phyloP scores from a whole-genome alignment of 2,888 invertebrate genomes.

The Campoletis raptor region DNA sequence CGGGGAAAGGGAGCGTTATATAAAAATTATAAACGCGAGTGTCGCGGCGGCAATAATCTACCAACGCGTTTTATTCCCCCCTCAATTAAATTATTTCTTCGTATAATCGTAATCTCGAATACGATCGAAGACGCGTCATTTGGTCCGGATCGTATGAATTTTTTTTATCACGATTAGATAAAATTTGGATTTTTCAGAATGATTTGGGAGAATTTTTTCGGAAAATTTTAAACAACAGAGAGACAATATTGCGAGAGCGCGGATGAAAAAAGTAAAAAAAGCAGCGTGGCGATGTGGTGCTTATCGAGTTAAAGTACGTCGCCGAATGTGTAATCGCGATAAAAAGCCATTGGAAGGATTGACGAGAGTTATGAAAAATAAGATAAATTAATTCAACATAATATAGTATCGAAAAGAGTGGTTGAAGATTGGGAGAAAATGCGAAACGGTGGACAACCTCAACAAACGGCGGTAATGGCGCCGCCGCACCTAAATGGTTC shows the following conservation, averaged over 20 bases:
- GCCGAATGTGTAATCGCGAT: slow-evolving; percentile 11
- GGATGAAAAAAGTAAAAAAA: not conserved
- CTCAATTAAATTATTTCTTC: not conserved
- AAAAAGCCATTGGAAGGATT: not conserved
- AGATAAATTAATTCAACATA: not conserved
- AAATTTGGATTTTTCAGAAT: too few relatives aligned
- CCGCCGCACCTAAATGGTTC: slow-evolving; percentile 85
- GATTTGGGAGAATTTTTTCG: too few relatives aligned
- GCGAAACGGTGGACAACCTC: slow-evolving; percentile 83
- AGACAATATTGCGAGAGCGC: too few relatives aligned
- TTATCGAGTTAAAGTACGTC: not conserved
- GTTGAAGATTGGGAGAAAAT: slow-evolving; percentile 69
- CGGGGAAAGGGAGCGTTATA: slow-evolving; percentile 8
- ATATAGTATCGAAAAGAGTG: not conserved
- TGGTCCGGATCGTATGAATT: too few relatives aligned
- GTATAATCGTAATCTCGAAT: not conserved
- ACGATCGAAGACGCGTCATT: not conserved
- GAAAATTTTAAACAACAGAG: too few relatives aligned
- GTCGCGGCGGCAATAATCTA: slow-evolving; percentile 1
- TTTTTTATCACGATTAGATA: too few relatives aligned
- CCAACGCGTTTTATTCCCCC: not conserved
- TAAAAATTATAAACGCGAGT: slow-evolving; percentile 25
- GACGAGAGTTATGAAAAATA: not conserved
- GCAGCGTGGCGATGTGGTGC: not conserved
- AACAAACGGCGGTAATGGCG: slow-evolving; percentile 83